Conservation (phyloP, 2,113 vertebrate genomes). For the Pollachius pollachius region DNA sequence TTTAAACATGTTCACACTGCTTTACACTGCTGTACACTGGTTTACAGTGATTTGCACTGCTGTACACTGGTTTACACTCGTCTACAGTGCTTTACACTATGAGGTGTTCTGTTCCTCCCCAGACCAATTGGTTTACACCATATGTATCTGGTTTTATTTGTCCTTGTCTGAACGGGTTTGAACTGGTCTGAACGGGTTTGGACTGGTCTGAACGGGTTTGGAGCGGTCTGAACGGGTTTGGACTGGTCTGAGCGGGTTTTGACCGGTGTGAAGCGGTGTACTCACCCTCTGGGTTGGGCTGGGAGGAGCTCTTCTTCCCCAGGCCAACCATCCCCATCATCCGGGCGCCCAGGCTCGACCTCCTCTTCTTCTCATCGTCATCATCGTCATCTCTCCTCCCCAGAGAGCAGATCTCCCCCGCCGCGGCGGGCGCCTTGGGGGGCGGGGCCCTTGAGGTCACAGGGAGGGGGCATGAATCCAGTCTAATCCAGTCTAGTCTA, state of each 20-base stretch:
- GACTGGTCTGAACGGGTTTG: too few species aligned
- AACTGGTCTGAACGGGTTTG: too few species aligned
- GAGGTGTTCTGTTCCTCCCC: too few species aligned
- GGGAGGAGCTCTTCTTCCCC: conserved; percentile 89
- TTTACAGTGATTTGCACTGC: neutral
- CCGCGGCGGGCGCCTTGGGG: conserved; percentile 87
- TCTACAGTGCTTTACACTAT: neutral
- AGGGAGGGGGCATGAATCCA: too few species aligned
- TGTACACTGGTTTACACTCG: neutral
- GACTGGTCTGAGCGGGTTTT: neutral
- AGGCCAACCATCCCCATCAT: conserved; percentile 96
- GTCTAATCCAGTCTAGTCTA: too few species aligned
- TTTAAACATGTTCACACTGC: too few species aligned
- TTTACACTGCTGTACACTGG: too few species aligned
- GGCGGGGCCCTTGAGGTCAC: conserved; percentile 67
- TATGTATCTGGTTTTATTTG: too few species aligned
- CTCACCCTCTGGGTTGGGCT: conserved; percentile 81
- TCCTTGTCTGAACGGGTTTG: too few species aligned
- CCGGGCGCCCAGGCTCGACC: conserved; percentile 91
- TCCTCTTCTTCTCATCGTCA: conserved; percentile 84
- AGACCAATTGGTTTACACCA: too few species aligned
- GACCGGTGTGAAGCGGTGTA: neutral
- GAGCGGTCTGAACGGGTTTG: too few species aligned
- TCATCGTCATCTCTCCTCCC: conserved; percentile 88
- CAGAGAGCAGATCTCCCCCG: conserved; percentile 90